phyloP scores from a whole-genome alignment of 2,888 invertebrate genomes.

The Cryptocephalus moraei region DNA sequence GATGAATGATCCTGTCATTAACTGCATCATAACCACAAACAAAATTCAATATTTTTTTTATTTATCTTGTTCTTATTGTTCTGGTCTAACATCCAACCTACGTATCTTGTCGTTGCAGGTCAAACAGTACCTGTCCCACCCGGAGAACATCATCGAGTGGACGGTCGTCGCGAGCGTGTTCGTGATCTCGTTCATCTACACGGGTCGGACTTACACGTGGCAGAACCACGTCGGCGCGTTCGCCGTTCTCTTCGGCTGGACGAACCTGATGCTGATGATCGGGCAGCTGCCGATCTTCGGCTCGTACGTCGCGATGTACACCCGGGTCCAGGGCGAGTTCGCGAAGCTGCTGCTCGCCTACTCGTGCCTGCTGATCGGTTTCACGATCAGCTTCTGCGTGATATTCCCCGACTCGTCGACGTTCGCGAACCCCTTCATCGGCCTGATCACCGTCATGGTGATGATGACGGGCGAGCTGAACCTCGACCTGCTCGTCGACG shows the following conservation, averaged over 20 bases:
- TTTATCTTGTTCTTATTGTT: too few relatives aligned
- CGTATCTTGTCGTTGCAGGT: too few relatives aligned
- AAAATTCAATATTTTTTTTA: too few relatives aligned
- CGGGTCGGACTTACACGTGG: constrained; percentile 68
- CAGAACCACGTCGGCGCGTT: constrained; percentile 82
- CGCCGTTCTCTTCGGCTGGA: constrained; percentile 78
- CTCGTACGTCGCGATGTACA: constrained; percentile 85
- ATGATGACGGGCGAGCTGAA: constrained; percentile 87
- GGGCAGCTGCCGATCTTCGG: constrained; percentile 82
- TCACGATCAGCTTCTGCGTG: constrained; percentile 80
- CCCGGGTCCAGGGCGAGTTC: constrained; percentile 78
- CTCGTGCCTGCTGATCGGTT: constrained; percentile 74
- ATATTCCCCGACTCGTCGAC: constrained; percentile 75
- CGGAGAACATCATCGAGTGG: constrained; percentile 82
- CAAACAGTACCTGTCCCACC: constrained; percentile 72
- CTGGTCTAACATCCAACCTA: too few relatives aligned
- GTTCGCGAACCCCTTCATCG: constrained; percentile 76
- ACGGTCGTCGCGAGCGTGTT: constrained; percentile 77
- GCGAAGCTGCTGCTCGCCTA: constrained; percentile 79
- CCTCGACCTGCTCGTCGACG: constrained; percentile 63
- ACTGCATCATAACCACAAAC: too few relatives aligned
- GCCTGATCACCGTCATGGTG: constrained; percentile 72
- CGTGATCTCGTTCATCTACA: constrained; percentile 71
- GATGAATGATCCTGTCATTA: too few relatives aligned
- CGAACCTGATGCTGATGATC: constrained; percentile 83